phyloP scores from a whole-genome alignment of 2,797 vertebrate species.

The Bradypodion ventrale region DNA sequence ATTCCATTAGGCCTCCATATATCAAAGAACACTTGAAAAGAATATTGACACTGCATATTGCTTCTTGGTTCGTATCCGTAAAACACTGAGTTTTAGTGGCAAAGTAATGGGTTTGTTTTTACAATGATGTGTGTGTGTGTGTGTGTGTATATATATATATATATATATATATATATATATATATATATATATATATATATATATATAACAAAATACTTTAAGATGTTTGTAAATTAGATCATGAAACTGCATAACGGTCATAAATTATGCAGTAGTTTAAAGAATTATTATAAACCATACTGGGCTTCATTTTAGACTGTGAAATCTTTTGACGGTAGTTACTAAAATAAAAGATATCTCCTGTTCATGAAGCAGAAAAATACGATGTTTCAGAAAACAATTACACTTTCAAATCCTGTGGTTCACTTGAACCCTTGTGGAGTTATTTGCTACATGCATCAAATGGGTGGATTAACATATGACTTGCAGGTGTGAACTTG shows the following conservation, averaged over 20 bases:
- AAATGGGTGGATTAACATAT: not conserved
- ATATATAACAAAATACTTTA: slow-evolving; percentile 78
- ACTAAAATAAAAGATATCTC: slow-evolving; percentile 68
- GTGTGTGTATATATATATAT: slow-evolving; percentile 70
- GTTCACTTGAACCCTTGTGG: not conserved
- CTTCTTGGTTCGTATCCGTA: slow-evolving; percentile 55
- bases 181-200: slow-evolving; percentile 74
- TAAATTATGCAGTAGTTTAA: slow-evolving; percentile 76
- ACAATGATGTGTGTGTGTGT: slow-evolving; percentile 42
- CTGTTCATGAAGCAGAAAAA: slow-evolving; percentile 37
- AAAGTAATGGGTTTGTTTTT: slow-evolving; percentile 64
- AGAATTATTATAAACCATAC: slow-evolving; percentile 76
- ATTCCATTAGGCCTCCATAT: slow-evolving; percentile 54
- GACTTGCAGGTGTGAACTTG: not conserved
- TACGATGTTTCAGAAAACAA: slow-evolving; percentile 32
- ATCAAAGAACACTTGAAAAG: slow-evolving; percentile 50
- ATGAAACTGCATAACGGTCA: slow-evolving; percentile 74
- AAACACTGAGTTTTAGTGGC: slow-evolving; percentile 54
- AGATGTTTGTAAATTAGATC: slow-evolving; percentile 78
- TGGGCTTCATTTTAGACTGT: slow-evolving; percentile 68
- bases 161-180: slow-evolving; percentile 72
- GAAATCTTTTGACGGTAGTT: slow-evolving; percentile 69
- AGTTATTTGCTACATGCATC: not conserved
- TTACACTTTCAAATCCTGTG: not conserved
- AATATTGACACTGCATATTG: slow-evolving; percentile 48